These are phyloP conservation scores for Metopia argyrocephala DNA, from an alignment of 2,888 invertebrate genomes.

Conservation along the genomic window DNA sequence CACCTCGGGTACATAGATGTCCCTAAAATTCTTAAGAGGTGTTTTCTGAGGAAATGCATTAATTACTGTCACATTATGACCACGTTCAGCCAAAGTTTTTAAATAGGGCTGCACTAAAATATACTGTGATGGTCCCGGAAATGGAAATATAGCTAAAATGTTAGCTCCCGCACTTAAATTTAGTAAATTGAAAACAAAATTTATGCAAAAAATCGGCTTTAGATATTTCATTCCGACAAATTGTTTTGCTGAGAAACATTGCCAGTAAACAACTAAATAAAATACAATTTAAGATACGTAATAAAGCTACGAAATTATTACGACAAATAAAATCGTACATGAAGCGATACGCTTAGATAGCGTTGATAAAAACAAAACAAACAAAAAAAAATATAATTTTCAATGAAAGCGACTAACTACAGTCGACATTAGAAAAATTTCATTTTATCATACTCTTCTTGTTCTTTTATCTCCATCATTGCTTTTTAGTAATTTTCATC, in stretches of 20 bases:
- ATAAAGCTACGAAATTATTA: too few relatives aligned
- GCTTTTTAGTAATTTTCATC: too few relatives aligned
- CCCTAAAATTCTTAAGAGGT: slow-evolving; percentile 69
- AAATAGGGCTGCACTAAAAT: slow-evolving; percentile 70
- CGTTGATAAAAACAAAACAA: background rate
- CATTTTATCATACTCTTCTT: background rate
- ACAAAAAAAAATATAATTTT: background rate
- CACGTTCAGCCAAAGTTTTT: slow-evolving; percentile 72
- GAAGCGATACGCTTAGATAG: background rate
- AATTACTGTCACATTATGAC: slow-evolving; percentile 76
- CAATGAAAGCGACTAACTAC: background rate
- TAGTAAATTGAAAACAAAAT: background rate
- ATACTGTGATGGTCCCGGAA: slow-evolving; percentile 72
- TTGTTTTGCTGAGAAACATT: background rate
- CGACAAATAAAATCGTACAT: too few relatives aligned
- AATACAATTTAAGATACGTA: too few relatives aligned
- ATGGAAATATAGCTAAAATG: slow-evolving; percentile 65
- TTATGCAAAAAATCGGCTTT: background rate
- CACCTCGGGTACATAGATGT: slow-evolving; percentile 65
- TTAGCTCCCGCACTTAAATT: slow-evolving; percentile 36
- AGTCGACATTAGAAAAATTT: background rate
- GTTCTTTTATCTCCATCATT: too few relatives aligned
- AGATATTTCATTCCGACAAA: background rate
- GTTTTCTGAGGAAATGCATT: slow-evolving; percentile 72
- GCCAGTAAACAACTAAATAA: background rate